Evolutionary conservation across 2,888 invertebrate species (phyloP), one percentile per base, ranked within the genome.

Genomic region (Drosophila nr. fundita): DNA sequence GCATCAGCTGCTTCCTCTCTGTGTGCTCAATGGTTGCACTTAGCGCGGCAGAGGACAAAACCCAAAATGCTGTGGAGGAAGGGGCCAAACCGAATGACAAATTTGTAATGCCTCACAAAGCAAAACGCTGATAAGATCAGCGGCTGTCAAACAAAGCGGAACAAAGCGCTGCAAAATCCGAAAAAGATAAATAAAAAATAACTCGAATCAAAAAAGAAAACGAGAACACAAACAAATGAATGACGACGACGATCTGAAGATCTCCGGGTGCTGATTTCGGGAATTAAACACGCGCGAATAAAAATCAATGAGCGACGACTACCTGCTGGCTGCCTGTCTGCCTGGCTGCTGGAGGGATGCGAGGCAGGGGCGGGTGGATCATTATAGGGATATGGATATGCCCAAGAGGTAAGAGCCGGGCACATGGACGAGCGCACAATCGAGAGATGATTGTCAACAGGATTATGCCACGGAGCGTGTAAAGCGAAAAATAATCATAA

Each of bases 221-320:
- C n/a, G 48, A 59, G 64, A 76, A 60, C 45, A 69, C 67, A 82
- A 74, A 71, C 63, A 67, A 71, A 76, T 68, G 86, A 72, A 84
- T 84, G 84, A 87, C 87, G 13, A 45, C 32, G 68, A 62, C 10
- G 84, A 78, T 86, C 84, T 86, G 69, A 72, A 87, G 89, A 90
- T 87, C 87, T 76, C 60, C 68, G 76, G 45, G 63, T 84, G 73
- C 89, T 89, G 90, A 87, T 87, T 88, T 84, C 49, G 67, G 63
- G 89, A 78, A 87, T 87, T 90, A 87, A 89, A 87, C 85, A 87
- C 87, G 90, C 87, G 85, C 87, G 85, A 87, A 89, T 89, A 78
- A 77, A 68, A 85, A 89, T 87, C 90, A 87, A 90, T 89, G 89
- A 80, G 61, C 67, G 49, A 21, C 73, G 84, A 79, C 89, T 73